Evolutionary conservation across 2,797 vertebrate genomes (phyloP).

Genomic region (Chloroceryle inda): DNA sequence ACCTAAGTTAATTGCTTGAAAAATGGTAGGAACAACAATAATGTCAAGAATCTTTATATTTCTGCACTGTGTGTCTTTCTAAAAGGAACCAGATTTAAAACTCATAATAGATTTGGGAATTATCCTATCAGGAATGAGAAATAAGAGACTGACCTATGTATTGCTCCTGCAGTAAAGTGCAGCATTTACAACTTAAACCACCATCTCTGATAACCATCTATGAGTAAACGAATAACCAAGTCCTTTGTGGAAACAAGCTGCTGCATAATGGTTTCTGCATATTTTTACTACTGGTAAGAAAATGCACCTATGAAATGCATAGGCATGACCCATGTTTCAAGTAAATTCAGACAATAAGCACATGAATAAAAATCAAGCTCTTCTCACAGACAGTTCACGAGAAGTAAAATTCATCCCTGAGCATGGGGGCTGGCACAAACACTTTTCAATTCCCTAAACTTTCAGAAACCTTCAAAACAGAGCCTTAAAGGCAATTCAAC

Average conservation of each 20-base stretch:
- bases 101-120: not conserved
- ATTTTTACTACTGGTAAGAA: not conserved
- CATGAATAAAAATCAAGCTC: constrained; percentile 33
- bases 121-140: not conserved
- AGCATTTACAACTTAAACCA: constrained; percentile 7
- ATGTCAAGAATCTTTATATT: not conserved
- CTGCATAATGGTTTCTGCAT: not conserved
- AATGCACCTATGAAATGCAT: not conserved
- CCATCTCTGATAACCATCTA: not conserved
- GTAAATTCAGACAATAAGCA: not conserved
- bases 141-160: not conserved
- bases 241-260: not conserved
- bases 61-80: not conserved
- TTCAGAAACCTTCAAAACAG: constrained; percentile 7
- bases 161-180: not conserved
- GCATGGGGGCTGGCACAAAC: not conserved
- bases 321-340: not conserved
- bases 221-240: not conserved
- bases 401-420: not conserved
- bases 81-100: not conserved
- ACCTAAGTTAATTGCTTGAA: not conserved
- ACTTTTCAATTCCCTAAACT: not conserved
- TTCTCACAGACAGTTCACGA: not conserved
- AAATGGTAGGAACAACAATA: not conserved
- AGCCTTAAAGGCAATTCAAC: not conserved